phyloP scores from a whole-genome alignment of 2,113 vertebrate species.

The Chaetura pelagica region DNA sequence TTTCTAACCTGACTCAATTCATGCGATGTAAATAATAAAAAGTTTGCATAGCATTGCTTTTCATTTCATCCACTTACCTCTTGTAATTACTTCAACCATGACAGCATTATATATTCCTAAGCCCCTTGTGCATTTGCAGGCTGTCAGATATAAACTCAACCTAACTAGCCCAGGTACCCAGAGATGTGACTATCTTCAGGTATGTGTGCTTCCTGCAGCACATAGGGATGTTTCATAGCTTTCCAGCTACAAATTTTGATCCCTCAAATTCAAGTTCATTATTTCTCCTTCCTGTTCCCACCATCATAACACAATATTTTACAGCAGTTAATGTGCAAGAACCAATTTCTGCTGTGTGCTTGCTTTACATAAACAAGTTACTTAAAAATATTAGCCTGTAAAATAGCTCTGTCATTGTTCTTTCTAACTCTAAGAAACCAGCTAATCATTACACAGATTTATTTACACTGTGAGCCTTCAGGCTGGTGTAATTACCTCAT shows the following conservation, averaged over 20 bases:
- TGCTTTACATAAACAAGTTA: background rate
- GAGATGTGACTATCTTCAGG: background rate
- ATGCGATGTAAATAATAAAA: background rate
- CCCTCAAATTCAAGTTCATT: background rate
- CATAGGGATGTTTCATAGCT: background rate
- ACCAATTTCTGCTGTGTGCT: background rate
- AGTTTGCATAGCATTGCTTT: background rate
- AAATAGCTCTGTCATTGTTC: background rate
- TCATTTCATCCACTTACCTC: background rate
- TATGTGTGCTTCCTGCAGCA: background rate
- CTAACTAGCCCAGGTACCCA: no score
- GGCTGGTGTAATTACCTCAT: constrained; percentile 6
- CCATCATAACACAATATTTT: background rate
- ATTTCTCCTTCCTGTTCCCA: background rate
- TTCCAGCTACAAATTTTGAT: background rate
- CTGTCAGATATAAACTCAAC: background rate
- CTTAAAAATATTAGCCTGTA: background rate
- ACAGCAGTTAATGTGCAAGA: background rate
- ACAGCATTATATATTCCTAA: background rate
- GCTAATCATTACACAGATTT: constrained; percentile 42
- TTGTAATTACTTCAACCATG: background rate
- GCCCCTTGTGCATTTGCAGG: background rate
- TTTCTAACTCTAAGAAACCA: background rate
- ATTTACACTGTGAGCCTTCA: constrained; percentile 17
- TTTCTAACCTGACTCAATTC: background rate